A percentile compares a stretch with the other conserved stretches of the same genome.
These are phyloP conservation scores for Adelges cooleyi DNA, from an alignment of 1,140 invertebrate genomes.

Conservation along the genomic window DNA sequence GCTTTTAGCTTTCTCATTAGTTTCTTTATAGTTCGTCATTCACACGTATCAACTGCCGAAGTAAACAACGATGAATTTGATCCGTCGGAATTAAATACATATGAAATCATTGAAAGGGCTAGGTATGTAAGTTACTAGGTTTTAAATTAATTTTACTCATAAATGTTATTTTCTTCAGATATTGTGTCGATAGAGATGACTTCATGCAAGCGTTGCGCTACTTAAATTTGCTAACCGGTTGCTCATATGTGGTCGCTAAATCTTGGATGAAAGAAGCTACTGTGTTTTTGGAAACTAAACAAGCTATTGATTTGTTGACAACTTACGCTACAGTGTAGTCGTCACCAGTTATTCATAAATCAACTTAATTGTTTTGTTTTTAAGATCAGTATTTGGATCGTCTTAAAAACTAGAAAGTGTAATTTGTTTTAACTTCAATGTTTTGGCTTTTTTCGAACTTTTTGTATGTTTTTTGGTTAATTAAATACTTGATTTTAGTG, in stretches of 20 bases:
- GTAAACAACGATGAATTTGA: constrained; percentile 57
- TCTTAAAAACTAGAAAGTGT: too few relatives aligned
- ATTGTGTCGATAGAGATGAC: constrained; percentile 74
- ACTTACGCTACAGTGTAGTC: constrained; percentile 56
- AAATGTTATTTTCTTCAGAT: constrained; percentile 46
- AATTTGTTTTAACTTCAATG: too few relatives aligned
- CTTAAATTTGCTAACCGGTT: constrained; percentile 79
- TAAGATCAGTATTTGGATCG: too few relatives aligned
- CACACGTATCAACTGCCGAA: constrained; percentile 50
- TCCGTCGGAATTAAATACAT: constrained; percentile 61
- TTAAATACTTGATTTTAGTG: too few relatives aligned
- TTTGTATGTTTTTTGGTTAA: too few relatives aligned
- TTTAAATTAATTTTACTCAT: too few relatives aligned
- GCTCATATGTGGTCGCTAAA: constrained; percentile 61
- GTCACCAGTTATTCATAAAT: neutral
- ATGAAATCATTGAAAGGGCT: constrained; percentile 74
- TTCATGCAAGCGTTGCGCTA: constrained; percentile 73
- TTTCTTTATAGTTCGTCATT: constrained; percentile 52
- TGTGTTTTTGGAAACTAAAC: constrained; percentile 75
- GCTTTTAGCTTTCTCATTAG: constrained; percentile 79
- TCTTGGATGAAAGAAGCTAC: constrained; percentile 80
- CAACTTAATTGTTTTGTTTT: too few relatives aligned
- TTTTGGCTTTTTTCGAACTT: too few relatives aligned
- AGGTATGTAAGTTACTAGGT: constrained; percentile 45
- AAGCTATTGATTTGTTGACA: constrained; percentile 74